phyloP scores from a whole-genome alignment of 2,888 invertebrate genomes.

The Pseudolycoriella hygida region DNA sequence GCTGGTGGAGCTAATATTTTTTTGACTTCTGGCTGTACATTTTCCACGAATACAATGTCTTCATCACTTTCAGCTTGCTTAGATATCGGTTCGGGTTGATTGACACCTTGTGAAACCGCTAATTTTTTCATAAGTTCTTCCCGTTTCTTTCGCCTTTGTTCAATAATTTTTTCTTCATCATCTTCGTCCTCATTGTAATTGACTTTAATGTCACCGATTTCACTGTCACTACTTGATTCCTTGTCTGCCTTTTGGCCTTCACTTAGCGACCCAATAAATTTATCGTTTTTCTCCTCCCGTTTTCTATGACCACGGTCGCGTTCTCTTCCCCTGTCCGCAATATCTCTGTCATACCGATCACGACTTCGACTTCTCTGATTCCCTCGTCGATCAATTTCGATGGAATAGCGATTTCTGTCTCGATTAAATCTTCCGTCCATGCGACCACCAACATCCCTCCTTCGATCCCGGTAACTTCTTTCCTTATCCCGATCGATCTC shows the following conservation, averaged over 20 bases:
- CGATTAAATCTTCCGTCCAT: slow-evolving; percentile 22
- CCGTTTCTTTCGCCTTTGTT: slow-evolving; percentile 67
- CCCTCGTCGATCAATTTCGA: slow-evolving; percentile 19
- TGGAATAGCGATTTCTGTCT: slow-evolving; percentile 18
- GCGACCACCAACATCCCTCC: slow-evolving; percentile 20
- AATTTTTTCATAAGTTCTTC: slow-evolving; percentile 59
- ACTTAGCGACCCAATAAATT: slow-evolving; percentile 53
- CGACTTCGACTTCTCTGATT: slow-evolving; percentile 23
- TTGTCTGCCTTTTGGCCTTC: slow-evolving; percentile 53
- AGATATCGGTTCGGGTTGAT: neutral
- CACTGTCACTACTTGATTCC: slow-evolving; percentile 52
- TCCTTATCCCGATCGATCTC: slow-evolving; percentile 31
- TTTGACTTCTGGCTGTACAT: too few species aligned
- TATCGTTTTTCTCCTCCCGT: slow-evolving; percentile 32
- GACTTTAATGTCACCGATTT: slow-evolving; percentile 49
- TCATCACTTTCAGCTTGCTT: slow-evolving; percentile 3
- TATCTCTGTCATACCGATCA: slow-evolving; percentile 11
- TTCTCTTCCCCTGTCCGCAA: slow-evolving; percentile 13
- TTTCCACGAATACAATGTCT: slow-evolving; percentile 3
- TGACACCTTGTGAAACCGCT: too few species aligned
- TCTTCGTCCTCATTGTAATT: slow-evolving; percentile 77
- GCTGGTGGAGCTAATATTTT: too few species aligned
- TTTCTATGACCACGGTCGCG: slow-evolving; percentile 23
- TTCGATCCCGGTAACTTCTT: slow-evolving; percentile 27
- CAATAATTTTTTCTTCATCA: slow-evolving; percentile 86